A percentile compares a stretch with the other conserved stretches of the same genome.
Evolutionary conservation across 2,888 invertebrate genomes (phyloP).

Genomic region (Ptychoptera contaminata): DNA sequence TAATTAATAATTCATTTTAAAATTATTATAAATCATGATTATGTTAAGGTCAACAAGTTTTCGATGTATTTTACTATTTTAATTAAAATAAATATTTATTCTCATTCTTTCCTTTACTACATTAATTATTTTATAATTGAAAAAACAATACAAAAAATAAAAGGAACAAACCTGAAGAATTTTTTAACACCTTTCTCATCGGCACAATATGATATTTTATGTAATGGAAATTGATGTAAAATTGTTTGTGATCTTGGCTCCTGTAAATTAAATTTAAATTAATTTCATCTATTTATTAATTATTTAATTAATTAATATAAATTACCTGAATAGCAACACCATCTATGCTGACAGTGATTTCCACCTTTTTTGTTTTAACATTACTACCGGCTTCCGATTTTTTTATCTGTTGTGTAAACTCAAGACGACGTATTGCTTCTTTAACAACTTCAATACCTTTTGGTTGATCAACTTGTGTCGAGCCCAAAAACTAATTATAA

Average conservation of each 20-base stretch:
- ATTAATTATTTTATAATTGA: too few species aligned
- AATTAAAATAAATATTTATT: too few species aligned
- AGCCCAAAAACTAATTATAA: constrained; percentile 67
- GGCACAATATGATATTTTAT: constrained; percentile 96
- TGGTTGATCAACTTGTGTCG: constrained; percentile 86
- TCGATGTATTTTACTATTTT: too few species aligned
- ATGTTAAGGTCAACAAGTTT: background rate
- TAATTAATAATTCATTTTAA: too few species aligned
- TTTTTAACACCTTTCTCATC: constrained; percentile 97
- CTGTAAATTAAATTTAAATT: constrained; percentile 25
- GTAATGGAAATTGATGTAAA: constrained; percentile 87
- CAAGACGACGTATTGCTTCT: constrained; percentile 90
- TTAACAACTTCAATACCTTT: constrained; percentile 97
- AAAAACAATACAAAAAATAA: background rate
- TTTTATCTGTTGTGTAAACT: constrained; percentile 83
- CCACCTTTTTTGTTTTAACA: constrained; percentile 79
- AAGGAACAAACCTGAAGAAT: constrained; percentile 45
- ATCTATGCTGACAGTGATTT: constrained; percentile 93
- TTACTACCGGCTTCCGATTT: constrained; percentile 68
- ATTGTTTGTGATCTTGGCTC: constrained; percentile 63
- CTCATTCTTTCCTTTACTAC: too few species aligned
- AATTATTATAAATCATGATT: background rate
- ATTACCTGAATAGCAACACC: constrained; percentile 81
- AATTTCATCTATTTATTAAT: constrained; percentile 3
- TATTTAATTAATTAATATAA: constrained; percentile 1